Conservation (phyloP, 2,113 vertebrate genomes). For the Psittacus erithacus region DNA sequence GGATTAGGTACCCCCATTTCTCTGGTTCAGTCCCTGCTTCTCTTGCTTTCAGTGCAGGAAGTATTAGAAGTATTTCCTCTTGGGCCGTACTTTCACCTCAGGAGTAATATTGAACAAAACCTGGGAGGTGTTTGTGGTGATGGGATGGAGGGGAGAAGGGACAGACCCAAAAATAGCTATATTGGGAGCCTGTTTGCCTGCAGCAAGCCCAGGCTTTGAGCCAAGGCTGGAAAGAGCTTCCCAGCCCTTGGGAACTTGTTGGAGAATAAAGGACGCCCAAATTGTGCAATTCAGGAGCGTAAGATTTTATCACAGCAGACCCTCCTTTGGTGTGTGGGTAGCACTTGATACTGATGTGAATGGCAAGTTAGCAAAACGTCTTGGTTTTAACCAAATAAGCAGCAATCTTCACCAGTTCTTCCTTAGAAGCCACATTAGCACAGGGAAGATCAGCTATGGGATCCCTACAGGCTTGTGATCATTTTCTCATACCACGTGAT, state of each 20-base stretch:
- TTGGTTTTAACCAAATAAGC: neutral
- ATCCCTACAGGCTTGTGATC: fast-evolving
- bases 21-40: neutral
- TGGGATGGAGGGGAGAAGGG: neutral
- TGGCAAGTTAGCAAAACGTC: neutral
- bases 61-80: neutral
- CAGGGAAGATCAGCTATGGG: neutral
- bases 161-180: neutral
- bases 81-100: neutral
- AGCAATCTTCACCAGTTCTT: neutral
- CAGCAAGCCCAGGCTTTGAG: neutral
- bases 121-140: neutral
- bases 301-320: neutral
- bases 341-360: neutral
- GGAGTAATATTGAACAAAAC: neutral
- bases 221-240: neutral
- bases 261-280: neutral
- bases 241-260: neutral
- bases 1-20: neutral
- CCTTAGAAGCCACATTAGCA: neutral
- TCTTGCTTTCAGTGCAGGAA: neutral
- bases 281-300: neutral
- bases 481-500: fast-evolving
- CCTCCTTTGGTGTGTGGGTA: neutral
- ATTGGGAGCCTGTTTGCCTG: neutral